Base-by-base conservation (phyloP, 30 jellyfish, hydroid and myxozoan genomes). In the Cassiopea andromeda region DNA sequence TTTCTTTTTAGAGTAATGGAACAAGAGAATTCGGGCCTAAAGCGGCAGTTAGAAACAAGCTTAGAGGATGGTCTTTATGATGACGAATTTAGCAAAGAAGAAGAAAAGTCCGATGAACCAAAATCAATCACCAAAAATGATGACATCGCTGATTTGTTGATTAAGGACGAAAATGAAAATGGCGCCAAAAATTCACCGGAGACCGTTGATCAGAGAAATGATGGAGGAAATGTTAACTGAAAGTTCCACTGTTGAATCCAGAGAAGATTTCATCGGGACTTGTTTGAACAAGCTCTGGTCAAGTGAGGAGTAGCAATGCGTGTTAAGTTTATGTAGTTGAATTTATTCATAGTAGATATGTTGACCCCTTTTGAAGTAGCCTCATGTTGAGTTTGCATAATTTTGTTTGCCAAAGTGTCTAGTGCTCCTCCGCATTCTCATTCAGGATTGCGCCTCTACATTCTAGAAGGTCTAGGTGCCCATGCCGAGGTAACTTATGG, bases 21-120 rank as follows among this genome's bases (percentile, higher is more conserved):
- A 2, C 89, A 80, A 60, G 89, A 80, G 44, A 80, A 80, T 14
- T 48, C 89, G 6, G 67, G 69, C 44, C 77, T 80, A 10, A 80
- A 80, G 61, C 67, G 89, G 8, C 89, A 80, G 12, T 80, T 80
- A 1, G 89, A 80, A 59, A 27, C 44, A 19, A 80, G 61, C 10
- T 73, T 80, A 1, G 89, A 67, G 8, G 57, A 69, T 0, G 80
- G 61, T 59, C 69, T 80, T 17, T 80, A 80, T 43, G 7, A 57
- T 12, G 80, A 67, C 8, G 79, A 61, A 2, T 80, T 80, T 61
- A 60, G 66, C 14, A 80, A 80, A 15, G 68, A 13, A 67, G 89
- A 80, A 18, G 46, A 13, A 27, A 80, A 80, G 44, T 14, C 48
- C 4, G 80, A 61, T 1, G 89, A 64, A 60, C 8, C 17, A 48